Evolutionary conservation across 2,888 invertebrate genomes (phyloP).

Genomic region (Homarus gammarus): DNA sequence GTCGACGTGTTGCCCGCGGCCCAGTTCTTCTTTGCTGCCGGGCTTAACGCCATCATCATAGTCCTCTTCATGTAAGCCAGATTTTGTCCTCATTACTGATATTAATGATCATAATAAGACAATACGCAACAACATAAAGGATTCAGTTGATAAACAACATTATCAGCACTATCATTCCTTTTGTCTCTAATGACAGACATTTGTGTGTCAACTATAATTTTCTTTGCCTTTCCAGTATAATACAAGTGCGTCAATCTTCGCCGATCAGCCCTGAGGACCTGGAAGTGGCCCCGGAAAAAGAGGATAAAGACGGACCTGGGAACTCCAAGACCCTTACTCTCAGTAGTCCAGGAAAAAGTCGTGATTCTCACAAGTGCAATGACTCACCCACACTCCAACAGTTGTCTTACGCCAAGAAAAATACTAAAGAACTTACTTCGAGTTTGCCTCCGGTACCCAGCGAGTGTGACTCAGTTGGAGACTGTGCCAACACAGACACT

Average conservation of each 20-base stretch:
- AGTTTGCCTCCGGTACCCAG: no score
- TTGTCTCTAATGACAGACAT: no score
- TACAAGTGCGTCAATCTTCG: not conserved
- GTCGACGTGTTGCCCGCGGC: constrained; percentile 62
- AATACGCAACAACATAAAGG: no score
- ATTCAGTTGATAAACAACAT: no score
- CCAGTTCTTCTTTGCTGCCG: constrained; percentile 67
- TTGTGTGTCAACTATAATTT: no score
- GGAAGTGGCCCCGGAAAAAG: not conserved
- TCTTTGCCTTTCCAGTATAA: not conserved
- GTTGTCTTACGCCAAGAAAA: not conserved
- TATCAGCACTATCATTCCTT: no score
- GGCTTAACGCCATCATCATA: constrained; percentile 53
- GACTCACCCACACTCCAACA: not conserved
- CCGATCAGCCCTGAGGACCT: not conserved
- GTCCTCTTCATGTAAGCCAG: constrained; percentile 55
- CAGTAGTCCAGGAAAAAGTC: not conserved
- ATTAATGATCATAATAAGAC: no score
- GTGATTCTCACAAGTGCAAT: not conserved
- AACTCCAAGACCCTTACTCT: not conserved
- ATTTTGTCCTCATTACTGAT: not conserved
- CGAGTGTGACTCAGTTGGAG: not conserved
- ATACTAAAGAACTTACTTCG: not conserved
- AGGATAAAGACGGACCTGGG: not conserved
- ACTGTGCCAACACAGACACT: no score